Percentiles rank a stretch among this genome's conserved stretches.
These are phyloP conservation scores for Myotis myotis DNA, from an alignment of 2,797 vertebrate species.

Conservation along the genomic window DNA sequence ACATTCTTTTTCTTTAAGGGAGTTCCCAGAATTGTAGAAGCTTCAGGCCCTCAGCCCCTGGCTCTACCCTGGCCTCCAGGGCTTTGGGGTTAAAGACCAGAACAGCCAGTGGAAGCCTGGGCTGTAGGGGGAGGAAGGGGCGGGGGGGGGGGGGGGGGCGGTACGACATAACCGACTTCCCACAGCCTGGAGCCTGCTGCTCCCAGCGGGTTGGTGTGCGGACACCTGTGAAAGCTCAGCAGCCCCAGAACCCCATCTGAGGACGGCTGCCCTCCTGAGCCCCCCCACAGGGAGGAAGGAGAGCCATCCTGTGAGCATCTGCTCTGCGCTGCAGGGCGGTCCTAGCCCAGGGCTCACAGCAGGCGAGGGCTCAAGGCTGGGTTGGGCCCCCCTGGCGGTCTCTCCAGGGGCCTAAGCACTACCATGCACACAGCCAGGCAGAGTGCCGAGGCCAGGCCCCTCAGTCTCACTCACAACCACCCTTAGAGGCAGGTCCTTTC, in stretches of 20 bases:
- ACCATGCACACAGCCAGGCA: neutral
- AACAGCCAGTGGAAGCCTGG: neutral
- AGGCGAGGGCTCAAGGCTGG: neutral
- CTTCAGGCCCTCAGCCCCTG: neutral
- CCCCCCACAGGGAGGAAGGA: neutral
- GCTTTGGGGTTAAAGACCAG: neutral
- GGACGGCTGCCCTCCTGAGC: neutral
- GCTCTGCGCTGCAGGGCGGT: neutral
- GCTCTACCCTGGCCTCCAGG: neutral
- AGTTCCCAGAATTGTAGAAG: neutral
- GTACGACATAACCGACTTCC: neutral
- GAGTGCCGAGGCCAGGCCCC: neutral
- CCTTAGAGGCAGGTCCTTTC: neutral
- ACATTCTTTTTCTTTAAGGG: neutral
- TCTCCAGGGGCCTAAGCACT: fast-evolving
- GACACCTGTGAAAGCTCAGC: neutral
- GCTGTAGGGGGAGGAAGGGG: too few relatives aligned
- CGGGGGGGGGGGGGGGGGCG: neutral
- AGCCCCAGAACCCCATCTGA: neutral
- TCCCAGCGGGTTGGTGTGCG: neutral
- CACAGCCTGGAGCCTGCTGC: neutral
- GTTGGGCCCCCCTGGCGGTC: neutral
- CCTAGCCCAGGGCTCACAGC: neutral
- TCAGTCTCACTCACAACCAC: neutral
- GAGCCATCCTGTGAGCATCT: neutral